Conservation (phyloP, 2,113 vertebrate species). For the Connochaetes taurinus region DNA sequence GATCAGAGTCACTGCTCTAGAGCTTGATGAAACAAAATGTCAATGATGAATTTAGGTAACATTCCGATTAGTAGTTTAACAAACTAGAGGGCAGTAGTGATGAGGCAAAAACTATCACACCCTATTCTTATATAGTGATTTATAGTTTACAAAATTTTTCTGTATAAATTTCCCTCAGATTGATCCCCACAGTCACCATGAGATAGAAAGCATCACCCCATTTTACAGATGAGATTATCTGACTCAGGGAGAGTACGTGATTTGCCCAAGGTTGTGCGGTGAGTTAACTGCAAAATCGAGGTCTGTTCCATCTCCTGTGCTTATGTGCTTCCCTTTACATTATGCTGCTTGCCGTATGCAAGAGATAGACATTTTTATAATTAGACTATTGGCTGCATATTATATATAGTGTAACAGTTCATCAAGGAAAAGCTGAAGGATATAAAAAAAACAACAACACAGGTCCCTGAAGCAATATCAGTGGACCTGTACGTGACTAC, state of each 20-base stretch:
- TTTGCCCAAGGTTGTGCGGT: background rate
- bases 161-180: background rate
- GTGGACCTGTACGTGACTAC: background rate
- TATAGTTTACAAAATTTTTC: background rate
- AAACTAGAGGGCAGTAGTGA: background rate
- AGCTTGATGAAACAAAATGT: background rate
- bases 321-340: background rate
- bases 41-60: background rate
- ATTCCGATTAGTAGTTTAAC: background rate
- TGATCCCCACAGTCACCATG: background rate
- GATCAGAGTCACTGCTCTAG: background rate
- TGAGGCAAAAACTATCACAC: background rate
- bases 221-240: background rate
- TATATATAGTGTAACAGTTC: slow-evolving; percentile 71
- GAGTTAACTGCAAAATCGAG: background rate
- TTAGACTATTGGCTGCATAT: slow-evolving; percentile 70
- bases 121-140: background rate
- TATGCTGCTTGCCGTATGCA: background rate
- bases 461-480: slow-evolving; percentile 40
- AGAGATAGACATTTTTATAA: slow-evolving; percentile 64
- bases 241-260: background rate
- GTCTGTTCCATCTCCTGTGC: background rate
- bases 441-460: slow-evolving; percentile 63
- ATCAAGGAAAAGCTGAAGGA: slow-evolving; percentile 49
- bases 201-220: background rate